Base-by-base conservation (phyloP, 2,888 invertebrate species). In the Pandemis cinnamomeana region DNA sequence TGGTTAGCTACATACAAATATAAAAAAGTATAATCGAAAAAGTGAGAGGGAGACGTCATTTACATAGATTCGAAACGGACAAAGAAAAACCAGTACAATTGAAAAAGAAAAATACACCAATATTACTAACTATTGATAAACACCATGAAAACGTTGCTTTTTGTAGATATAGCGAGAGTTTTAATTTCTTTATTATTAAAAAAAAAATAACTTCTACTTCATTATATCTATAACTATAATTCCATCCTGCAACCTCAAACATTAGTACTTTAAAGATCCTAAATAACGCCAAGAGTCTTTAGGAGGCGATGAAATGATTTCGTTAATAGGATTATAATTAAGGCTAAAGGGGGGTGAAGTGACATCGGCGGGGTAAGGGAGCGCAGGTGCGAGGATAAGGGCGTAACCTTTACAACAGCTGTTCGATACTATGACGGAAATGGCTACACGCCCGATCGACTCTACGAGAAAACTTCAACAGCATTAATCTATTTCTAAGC, bases 351-450 rank as follows among this genome's bases (percentile, higher is more conserved):
- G 84, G 84, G 84, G 83, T 80, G 81, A 82, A 80, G 82, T 85
- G 84, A 84, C 83, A 84, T 80, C 80, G 80, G 77, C 77, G 80
- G 78, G 79, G 76, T 80, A 78, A 79, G 80, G 83, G 79, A 77
- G 77, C 80, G 91, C 93, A 93, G 93, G 93, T 94, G 93, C 89
- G 84, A 85, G 86, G 86, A 87, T 86, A 84, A 86, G 87, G 91
- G 91, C 87, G 91, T 92, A 89, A 90, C 91, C 90, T 91, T 91
- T 89, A 82, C 79, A 88, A 90, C 93, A 94, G 92, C 93, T 93
- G 93, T 88, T 90, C 84, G 77, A 82, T 83, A 79, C 86, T 83
- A 85, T 82, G 83, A 81, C 88, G 89, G 89, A 89, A 92, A 89
- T 87, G 82, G 81, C 86, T 86, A 81, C 81, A 83, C 86, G 83